Conservation (phyloP, 2,888 invertebrate genomes). For the Eumerus sabulonum region DNA sequence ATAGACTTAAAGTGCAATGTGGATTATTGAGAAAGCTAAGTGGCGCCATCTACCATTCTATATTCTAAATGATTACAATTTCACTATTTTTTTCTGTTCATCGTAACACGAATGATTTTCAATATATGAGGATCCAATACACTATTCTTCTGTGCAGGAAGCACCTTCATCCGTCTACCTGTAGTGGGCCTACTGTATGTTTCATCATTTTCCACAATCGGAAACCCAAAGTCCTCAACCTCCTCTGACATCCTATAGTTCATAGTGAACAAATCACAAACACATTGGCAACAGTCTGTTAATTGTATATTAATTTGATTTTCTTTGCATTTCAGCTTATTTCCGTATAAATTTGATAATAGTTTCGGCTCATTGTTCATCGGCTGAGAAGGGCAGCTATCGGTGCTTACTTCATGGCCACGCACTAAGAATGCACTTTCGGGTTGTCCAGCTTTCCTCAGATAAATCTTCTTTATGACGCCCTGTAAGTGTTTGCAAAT, state of each 20-base stretch:
- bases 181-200: too few species aligned
- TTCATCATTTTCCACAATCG: background rate
- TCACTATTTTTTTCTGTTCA: constrained; percentile 44
- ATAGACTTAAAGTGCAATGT: too few species aligned
- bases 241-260: constrained; percentile 20
- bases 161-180: too few species aligned
- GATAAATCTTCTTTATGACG: constrained; percentile 10
- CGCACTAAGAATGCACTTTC: constrained; percentile 49
- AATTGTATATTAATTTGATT: constrained; percentile 47
- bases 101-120: constrained; percentile 52
- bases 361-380: background rate
- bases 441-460: constrained; percentile 8
- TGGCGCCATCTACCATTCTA: too few species aligned
- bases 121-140: constrained; percentile 59
- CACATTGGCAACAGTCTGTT: constrained; percentile 59
- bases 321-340: constrained; percentile 11
- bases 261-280: constrained; percentile 54
- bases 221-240: constrained; percentile 19
- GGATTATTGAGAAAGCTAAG: too few species aligned
- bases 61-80: too few species aligned
- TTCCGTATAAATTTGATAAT: background rate
- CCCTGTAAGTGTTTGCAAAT: constrained; percentile 45
- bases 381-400: background rate
- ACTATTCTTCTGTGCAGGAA: background rate
- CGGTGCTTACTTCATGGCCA: constrained; percentile 41